Percentiles rank a stretch among this genome's conserved stretches.
Evolutionary conservation across 1,140 invertebrate species (phyloP).

Genomic region (Akabosia matsudoensis): DNA sequence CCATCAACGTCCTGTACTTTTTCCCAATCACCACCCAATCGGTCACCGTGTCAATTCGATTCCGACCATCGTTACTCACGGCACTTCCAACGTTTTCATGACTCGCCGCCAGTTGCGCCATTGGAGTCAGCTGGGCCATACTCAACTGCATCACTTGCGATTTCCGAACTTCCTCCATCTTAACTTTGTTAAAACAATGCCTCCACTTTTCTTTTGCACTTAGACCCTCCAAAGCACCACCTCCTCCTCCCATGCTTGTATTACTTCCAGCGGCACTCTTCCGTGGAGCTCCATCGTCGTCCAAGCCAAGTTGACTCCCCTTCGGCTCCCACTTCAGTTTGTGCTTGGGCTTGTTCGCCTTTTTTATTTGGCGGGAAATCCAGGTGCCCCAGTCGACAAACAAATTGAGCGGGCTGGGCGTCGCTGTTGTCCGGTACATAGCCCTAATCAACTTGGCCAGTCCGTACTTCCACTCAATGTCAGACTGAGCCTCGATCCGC

Average conservation of each 20-base stretch:
- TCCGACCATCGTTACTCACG: constrained; percentile 68
- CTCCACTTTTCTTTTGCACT: not conserved
- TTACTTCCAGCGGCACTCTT: not conserved
- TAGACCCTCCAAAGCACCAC: not conserved
- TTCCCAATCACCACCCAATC: constrained; percentile 86
- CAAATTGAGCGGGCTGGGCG: constrained; percentile 93
- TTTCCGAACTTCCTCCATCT: constrained; percentile 63
- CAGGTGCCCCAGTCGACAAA: constrained; percentile 89
- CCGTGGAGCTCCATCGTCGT: not conserved
- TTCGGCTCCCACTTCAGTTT: not conserved
- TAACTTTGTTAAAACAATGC: not conserved
- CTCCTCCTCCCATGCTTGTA: not conserved
- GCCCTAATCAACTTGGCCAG: constrained; percentile 96
- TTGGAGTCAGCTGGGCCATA: constrained; percentile 40
- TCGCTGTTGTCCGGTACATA: constrained; percentile 96
- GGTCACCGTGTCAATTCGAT: constrained; percentile 79
- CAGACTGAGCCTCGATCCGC: constrained; percentile 97
- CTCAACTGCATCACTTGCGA: constrained; percentile 50
- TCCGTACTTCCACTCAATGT: constrained; percentile 99
- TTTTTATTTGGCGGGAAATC: constrained; percentile 73
- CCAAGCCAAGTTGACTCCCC: not conserved
- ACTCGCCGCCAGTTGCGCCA: constrained; percentile 50
- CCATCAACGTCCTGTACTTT: constrained; percentile 76
- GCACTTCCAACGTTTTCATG: constrained; percentile 61
- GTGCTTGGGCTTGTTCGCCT: constrained; percentile 52